Conservation (phyloP, 2,113 vertebrate species). For the Gambusia affinis region DNA sequence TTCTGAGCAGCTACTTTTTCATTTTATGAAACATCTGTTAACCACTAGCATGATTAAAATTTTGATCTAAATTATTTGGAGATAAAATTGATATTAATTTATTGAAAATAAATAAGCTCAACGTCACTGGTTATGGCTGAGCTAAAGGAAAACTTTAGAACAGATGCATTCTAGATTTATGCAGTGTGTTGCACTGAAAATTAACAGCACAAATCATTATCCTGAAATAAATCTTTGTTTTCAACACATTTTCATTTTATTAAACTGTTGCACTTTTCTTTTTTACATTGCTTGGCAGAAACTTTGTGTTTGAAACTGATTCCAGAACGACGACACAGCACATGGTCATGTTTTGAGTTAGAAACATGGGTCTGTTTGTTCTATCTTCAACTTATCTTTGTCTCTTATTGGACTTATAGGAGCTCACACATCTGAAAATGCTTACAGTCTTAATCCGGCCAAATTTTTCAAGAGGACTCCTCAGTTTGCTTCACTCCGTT, state of each 20-base stretch:
- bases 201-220: neutral
- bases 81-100: neutral
- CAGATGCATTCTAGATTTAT: neutral
- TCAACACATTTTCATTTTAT: neutral
- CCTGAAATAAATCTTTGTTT: neutral
- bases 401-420: constrained; percentile 55
- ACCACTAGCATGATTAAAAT: neutral
- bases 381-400: constrained; percentile 26
- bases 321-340: constrained; percentile 33
- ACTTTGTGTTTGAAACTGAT: constrained; percentile 12
- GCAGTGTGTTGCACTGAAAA: neutral
- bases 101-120: neutral
- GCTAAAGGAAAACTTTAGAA: neutral
- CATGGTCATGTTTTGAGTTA: constrained; percentile 30
- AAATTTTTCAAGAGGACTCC: constrained; percentile 58
- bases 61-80: neutral
- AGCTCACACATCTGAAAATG: constrained; percentile 57
- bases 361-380: constrained; percentile 37
- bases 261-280: neutral
- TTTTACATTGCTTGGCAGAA: constrained; percentile 34
- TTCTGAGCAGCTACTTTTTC: neutral
- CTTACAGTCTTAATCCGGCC: constrained; percentile 44
- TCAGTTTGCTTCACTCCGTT: constrained; percentile 58
- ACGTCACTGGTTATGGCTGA: neutral
- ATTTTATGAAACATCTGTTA: neutral